Evolutionary conservation across 2,113 vertebrate genomes (phyloP).

Genomic region (Cottus gobio): DNA sequence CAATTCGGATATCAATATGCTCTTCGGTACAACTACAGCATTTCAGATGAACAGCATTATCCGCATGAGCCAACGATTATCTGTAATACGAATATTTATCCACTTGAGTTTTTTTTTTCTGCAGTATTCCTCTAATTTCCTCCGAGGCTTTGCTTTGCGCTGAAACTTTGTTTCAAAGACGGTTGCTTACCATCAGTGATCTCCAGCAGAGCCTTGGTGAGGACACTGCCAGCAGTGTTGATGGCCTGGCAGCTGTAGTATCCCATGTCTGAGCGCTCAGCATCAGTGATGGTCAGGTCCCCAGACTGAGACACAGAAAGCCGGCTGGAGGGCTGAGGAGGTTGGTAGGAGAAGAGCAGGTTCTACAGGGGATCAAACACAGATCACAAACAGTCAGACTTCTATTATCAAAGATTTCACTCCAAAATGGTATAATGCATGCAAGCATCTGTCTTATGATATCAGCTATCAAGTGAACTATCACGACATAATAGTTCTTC

Average conservation of each 20-base stretch:
- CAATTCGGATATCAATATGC: conserved; percentile 72
- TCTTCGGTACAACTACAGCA: conserved; percentile 47
- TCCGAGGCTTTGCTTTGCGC: conserved; percentile 5
- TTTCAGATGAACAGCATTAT: conserved; percentile 62
- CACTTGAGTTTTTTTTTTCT: conserved; percentile 18
- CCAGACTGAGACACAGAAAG: conserved; percentile 98
- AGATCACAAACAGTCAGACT: conserved; percentile 4
- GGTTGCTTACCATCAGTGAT: conserved; percentile 94
- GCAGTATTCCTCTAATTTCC: conserved; percentile 40
- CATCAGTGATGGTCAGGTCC: conserved; percentile 95
- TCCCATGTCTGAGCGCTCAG: conserved; percentile 93
- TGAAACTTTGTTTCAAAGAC: conserved; percentile 23
- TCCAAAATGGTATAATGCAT: not conserved
- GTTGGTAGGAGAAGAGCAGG: conserved; percentile 96
- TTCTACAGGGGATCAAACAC: conserved; percentile 83
- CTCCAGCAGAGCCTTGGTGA: conserved; percentile 97
- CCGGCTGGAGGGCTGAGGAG: conserved; percentile 93
- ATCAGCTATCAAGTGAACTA: not conserved
- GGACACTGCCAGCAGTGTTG: conserved; percentile 98
- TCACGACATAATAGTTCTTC: not conserved
- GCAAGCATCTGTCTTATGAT: not conserved
- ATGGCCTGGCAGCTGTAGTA: conserved; percentile 99
- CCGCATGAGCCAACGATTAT: conserved; percentile 53
- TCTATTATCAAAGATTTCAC: not conserved
- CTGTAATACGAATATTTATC: conserved; percentile 58